Evolutionary conservation across 2,888 invertebrate genomes (phyloP).

Genomic region (Colletes collaris): DNA sequence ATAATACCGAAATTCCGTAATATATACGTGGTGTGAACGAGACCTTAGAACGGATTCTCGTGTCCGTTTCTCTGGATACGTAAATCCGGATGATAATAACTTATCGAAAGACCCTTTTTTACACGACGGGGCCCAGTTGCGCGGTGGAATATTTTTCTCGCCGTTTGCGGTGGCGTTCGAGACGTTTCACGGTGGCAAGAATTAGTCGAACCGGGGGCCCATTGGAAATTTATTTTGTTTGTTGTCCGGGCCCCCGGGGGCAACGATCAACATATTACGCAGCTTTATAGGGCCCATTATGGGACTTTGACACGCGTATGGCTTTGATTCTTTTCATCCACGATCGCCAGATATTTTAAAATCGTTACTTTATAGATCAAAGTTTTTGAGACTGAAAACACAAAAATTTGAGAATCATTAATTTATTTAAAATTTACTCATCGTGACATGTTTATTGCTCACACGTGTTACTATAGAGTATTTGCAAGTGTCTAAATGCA

Average conservation of each 20-base stretch:
- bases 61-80: conserved; percentile 54
- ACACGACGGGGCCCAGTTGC: conserved; percentile 2
- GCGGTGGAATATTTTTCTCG: conserved; percentile 33
- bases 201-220: conserved; percentile 48
- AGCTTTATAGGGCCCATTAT: conserved; percentile 35
- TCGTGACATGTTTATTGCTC: too few relatives aligned
- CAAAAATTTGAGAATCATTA: too few relatives aligned
- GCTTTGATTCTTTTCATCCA: not conserved
- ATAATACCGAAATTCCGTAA: conserved; percentile 68
- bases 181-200: conserved; percentile 41
- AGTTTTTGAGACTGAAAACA: too few relatives aligned
- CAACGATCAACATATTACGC: conserved; percentile 46
- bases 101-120: conserved; percentile 53
- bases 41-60: conserved; percentile 48
- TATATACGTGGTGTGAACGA: conserved; percentile 55
- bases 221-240: conserved; percentile 35
- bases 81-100: conserved; percentile 69
- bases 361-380: too few relatives aligned
- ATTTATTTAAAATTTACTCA: too few relatives aligned
- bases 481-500: too few relatives aligned
- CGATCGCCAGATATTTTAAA: too few relatives aligned
- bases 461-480: too few relatives aligned
- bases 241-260: conserved; percentile 8
- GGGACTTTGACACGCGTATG: conserved; percentile 9
- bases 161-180: conserved; percentile 6